Percentiles rank a stretch among this genome's conserved stretches.
Conservation (phyloP, 2,797 vertebrate species). For the Pseudomugil tenellus region DNA sequence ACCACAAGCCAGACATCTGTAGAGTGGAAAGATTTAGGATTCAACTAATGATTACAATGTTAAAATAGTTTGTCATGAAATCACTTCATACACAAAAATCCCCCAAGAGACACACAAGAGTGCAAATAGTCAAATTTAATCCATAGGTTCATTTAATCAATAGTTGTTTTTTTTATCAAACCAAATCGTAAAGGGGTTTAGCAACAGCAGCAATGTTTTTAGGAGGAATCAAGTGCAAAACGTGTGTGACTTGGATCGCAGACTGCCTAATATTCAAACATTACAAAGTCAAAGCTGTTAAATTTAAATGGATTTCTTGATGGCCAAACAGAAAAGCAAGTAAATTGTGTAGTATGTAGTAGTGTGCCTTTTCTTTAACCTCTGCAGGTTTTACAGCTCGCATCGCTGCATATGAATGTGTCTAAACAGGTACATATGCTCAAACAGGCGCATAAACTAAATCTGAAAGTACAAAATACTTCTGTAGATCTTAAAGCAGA, state of each 20-base stretch:
- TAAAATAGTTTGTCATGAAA: not conserved
- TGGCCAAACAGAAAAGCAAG: not conserved
- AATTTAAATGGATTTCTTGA: not conserved
- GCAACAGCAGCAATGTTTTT: not conserved
- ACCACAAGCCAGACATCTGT: not conserved
- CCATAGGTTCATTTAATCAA: not conserved
- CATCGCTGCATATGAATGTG: not conserved
- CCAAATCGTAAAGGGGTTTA: not conserved
- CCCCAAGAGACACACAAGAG: not conserved
- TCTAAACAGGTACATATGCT: not conserved
- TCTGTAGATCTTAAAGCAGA: not conserved
- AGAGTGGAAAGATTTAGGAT: not conserved
- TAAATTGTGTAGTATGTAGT: not conserved
- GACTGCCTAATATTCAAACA: not conserved
- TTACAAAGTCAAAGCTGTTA: not conserved
- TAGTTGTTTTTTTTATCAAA: no score
- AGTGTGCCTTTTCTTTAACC: not conserved
- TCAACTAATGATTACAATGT: not conserved
- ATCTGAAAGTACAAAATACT: not conserved
- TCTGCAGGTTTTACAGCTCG: not conserved
- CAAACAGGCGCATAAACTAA: not conserved
- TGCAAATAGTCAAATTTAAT: not conserved
- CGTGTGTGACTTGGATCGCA: not conserved
- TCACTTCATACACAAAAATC: not conserved
- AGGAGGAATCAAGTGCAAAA: not conserved